A percentile compares a stretch with the other conserved stretches of the same genome.
phyloP scores from a whole-genome alignment of 2,888 invertebrate species.

The Pediacus dermestoides region DNA sequence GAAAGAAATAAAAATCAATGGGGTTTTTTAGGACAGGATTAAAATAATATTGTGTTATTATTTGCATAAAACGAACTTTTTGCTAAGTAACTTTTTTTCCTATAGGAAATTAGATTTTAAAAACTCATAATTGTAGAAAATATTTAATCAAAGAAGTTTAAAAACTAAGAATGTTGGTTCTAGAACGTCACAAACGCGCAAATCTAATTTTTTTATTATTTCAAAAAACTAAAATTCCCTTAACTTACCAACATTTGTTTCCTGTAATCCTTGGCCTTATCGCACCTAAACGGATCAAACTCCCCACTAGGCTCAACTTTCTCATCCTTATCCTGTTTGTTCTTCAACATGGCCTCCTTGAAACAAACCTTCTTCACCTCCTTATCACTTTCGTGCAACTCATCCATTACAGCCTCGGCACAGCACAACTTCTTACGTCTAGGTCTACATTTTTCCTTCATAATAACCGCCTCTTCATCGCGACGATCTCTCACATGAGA shows the following conservation, averaged over 20 bases:
- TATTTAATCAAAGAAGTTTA: too few relatives aligned
- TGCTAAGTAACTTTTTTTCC: too few relatives aligned
- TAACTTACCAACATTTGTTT: slow-evolving; percentile 43
- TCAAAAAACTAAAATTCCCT: too few relatives aligned
- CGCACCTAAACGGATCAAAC: slow-evolving; percentile 45
- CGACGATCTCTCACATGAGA: slow-evolving; percentile 28
- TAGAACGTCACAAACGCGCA: too few relatives aligned
- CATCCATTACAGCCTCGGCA: slow-evolving; percentile 37
- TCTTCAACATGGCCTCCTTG: slow-evolving; percentile 38
- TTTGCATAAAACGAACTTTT: too few relatives aligned
- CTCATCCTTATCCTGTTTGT: slow-evolving; percentile 26
- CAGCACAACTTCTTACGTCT: slow-evolving; percentile 39
- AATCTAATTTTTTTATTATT: too few relatives aligned
- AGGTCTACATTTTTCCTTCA: slow-evolving; percentile 37
- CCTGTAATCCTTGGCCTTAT: slow-evolving; percentile 39
- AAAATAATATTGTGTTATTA: too few relatives aligned
- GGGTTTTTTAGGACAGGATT: not conserved
- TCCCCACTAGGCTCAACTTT: slow-evolving; percentile 18
- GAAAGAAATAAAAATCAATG: slow-evolving; percentile 13
- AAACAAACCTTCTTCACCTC: slow-evolving; percentile 40
- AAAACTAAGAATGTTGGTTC: too few relatives aligned
- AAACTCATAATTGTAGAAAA: too few relatives aligned
- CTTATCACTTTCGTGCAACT: slow-evolving; percentile 34
- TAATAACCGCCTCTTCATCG: slow-evolving; percentile 35
- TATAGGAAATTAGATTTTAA: slow-evolving; percentile 4